These are phyloP conservation scores for Hyaena hyaena DNA, from an alignment of 2,113 vertebrate species.

Conservation along the genomic window DNA sequence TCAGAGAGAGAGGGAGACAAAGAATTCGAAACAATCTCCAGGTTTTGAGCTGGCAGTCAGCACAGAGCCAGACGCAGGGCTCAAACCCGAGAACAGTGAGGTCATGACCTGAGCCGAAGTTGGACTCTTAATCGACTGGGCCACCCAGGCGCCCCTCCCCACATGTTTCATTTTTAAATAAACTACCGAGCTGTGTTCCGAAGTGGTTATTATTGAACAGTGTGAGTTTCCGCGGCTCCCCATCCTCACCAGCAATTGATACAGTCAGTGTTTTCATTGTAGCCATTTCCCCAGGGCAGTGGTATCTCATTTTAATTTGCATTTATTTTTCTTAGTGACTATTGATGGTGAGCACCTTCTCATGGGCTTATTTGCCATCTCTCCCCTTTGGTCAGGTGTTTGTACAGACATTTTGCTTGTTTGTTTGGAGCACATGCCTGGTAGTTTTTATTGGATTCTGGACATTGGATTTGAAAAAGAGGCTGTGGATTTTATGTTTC, in stretches of 20 bases:
- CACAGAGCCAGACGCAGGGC: too few species aligned
- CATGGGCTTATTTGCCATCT: background rate
- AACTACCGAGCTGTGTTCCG: background rate
- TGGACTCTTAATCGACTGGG: too few species aligned
- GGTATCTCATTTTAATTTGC: background rate
- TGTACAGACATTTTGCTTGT: background rate
- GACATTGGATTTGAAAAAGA: background rate
- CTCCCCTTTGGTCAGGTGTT: background rate
- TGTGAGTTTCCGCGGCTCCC: too few species aligned
- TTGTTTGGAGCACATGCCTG: background rate
- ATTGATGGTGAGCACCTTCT: background rate
- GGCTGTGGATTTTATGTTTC: background rate
- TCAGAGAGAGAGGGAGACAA: too few species aligned
- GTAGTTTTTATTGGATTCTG: background rate
- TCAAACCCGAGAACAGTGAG: too few species aligned
- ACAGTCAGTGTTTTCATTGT: background rate
- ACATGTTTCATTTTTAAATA: background rate
- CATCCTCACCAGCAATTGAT: background rate
- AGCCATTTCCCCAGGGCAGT: background rate
- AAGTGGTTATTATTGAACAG: background rate
- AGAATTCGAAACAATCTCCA: too few species aligned
- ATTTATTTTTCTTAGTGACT: background rate
- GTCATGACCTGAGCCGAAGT: too few species aligned
- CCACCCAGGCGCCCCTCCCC: background rate
- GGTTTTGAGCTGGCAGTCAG: too few species aligned